phyloP scores from a whole-genome alignment of 2,113 vertebrate genomes.

The Bos taurus region DNA sequence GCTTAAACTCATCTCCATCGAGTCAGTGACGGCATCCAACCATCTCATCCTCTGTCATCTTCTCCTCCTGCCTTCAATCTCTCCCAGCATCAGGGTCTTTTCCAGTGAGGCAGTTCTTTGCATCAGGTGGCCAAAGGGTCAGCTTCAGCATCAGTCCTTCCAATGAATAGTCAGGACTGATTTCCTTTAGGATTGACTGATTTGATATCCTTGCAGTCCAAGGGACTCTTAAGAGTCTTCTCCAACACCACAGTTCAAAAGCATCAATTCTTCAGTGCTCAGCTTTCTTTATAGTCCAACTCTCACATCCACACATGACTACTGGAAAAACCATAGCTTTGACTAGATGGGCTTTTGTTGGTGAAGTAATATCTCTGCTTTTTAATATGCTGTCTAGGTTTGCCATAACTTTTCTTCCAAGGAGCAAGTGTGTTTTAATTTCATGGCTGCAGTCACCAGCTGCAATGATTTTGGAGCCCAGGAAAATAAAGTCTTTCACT shows the following conservation, averaged over 20 bases:
- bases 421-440: background rate
- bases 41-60: background rate
- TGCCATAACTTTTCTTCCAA: background rate
- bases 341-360: background rate
- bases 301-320: background rate
- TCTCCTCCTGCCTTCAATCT: background rate
- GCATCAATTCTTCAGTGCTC: background rate
- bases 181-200: background rate
- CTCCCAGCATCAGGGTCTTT: background rate
- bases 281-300: background rate
- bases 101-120: background rate
- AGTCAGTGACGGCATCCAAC: background rate
- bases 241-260: background rate
- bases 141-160: background rate
- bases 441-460: background rate
- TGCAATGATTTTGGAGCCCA: background rate
- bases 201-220: background rate
- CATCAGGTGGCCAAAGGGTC: background rate
- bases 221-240: background rate
- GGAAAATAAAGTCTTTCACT: background rate
- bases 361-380: background rate
- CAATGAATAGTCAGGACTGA: background rate
- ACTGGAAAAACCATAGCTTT: background rate
- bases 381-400: background rate
- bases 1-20: background rate